These are phyloP conservation scores for Pantala flavescens DNA, from an alignment of 1,140 invertebrate genomes.

Conservation along the genomic window DNA sequence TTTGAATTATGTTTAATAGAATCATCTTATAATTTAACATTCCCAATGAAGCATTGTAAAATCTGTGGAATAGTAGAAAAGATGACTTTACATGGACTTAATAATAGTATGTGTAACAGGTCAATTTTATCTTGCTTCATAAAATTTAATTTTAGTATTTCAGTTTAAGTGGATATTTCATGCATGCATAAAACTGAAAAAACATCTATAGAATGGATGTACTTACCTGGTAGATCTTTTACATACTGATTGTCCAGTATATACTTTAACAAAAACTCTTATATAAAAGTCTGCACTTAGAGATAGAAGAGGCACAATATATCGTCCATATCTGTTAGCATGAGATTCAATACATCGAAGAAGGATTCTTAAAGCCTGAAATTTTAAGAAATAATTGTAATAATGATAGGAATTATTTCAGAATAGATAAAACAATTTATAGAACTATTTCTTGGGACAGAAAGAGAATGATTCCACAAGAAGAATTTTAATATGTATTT, in stretches of 20 bases:
- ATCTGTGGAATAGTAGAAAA: no score
- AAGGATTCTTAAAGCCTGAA: slow-evolving; percentile 78
- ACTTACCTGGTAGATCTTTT: slow-evolving; percentile 67
- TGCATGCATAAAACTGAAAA: not conserved
- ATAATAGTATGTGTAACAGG: no score
- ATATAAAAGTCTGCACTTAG: slow-evolving; percentile 97
- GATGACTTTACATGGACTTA: no score
- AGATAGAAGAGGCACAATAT: slow-evolving; percentile 83
- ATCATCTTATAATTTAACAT: no score
- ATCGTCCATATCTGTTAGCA: slow-evolving; percentile 85
- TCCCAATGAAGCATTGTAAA: no score
- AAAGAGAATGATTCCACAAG: not conserved
- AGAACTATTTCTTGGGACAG: not conserved
- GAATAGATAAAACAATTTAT: no score
- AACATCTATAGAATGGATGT: slow-evolving; percentile 5
- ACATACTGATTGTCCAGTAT: slow-evolving; percentile 64
- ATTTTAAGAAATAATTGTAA: slow-evolving; percentile 23
- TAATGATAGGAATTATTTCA: no score
- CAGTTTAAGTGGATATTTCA: no score
- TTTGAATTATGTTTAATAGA: no score
- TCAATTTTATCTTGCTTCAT: no score
- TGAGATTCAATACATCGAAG: slow-evolving; percentile 81
- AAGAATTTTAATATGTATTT: not conserved
- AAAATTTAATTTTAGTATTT: no score
- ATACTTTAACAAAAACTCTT: slow-evolving; percentile 82